Evolutionary conservation across 2,113 vertebrate species (phyloP).

Genomic region (Callithrix jacchus): DNA sequence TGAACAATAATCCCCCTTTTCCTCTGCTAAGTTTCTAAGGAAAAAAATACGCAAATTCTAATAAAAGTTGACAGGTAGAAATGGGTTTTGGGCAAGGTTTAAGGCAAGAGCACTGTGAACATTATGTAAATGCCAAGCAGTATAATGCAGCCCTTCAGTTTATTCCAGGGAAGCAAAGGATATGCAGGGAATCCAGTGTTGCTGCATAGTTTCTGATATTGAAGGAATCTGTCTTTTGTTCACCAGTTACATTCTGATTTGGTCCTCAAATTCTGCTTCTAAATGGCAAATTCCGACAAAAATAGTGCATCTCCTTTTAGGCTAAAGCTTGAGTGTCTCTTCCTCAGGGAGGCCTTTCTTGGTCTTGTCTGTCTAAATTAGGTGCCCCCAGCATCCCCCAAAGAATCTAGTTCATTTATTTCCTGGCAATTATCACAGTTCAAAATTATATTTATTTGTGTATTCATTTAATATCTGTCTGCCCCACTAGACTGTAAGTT

Average conservation of each 20-base stretch:
- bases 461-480: neutral
- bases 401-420: neutral
- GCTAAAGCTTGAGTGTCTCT: neutral
- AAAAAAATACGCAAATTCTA: constrained; percentile 69
- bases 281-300: constrained; percentile 35
- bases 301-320: constrained; percentile 22
- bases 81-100: constrained; percentile 63
- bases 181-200: neutral
- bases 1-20: constrained; percentile 59
- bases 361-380: neutral
- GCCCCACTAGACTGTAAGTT: neutral
- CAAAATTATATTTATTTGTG: neutral
- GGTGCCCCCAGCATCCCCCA: neutral
- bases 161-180: constrained; percentile 19
- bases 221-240: constrained; percentile 56
- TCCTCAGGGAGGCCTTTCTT: neutral
- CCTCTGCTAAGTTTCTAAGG: constrained; percentile 58
- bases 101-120: constrained; percentile 43
- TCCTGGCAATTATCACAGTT: neutral
- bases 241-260: constrained; percentile 45
- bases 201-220: neutral
- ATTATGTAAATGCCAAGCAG: constrained; percentile 61
- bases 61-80: constrained; percentile 62
- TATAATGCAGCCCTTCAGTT: constrained; percentile 18
- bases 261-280: constrained; percentile 26